Evolutionary conservation across 2,113 vertebrate species (phyloP).

Genomic region (Onychostoma macrolepis): DNA sequence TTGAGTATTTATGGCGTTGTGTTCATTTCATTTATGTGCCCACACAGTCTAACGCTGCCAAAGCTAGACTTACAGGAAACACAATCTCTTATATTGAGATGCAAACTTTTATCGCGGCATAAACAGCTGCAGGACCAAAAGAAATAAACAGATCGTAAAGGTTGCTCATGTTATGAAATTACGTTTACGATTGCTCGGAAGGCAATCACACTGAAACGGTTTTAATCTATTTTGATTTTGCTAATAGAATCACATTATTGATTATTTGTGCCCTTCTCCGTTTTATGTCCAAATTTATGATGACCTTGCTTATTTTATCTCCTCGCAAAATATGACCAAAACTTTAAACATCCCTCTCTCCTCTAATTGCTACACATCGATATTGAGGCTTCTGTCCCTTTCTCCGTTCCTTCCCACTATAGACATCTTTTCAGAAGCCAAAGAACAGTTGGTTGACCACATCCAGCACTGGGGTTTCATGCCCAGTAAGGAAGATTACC

Average conservation of each 20-base stretch:
- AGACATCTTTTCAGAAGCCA: constrained; percentile 88
- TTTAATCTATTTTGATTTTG: constrained; percentile 73
- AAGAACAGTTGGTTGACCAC: constrained; percentile 76
- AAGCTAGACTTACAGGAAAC: constrained; percentile 54
- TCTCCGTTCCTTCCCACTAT: constrained; percentile 68
- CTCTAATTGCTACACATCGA: constrained; percentile 43
- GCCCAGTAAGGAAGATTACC: constrained; percentile 86
- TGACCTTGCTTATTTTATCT: constrained; percentile 59
- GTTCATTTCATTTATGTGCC: constrained; percentile 63
- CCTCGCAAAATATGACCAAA: constrained; percentile 32
- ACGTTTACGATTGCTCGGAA: constrained; percentile 66
- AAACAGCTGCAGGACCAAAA: constrained; percentile 53
- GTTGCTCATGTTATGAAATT: constrained; percentile 61
- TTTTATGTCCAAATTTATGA: constrained; percentile 60
- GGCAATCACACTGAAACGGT: constrained; percentile 72
- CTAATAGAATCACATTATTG: constrained; percentile 70
- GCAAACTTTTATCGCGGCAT: constrained; percentile 69
- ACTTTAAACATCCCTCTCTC: constrained; percentile 48
- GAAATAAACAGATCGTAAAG: constrained; percentile 65
- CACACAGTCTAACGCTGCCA: constrained; percentile 20
- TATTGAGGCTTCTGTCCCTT: constrained; percentile 33
- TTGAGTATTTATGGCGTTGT: constrained; percentile 59
- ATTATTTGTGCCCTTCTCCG: constrained; percentile 62
- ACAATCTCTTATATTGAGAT: constrained; percentile 68
- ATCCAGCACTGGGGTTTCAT: constrained; percentile 92